Percentiles rank a stretch among this genome's conserved stretches.
phyloP scores from a whole-genome alignment of 2,113 vertebrate genomes.

The Axis porcinus region DNA sequence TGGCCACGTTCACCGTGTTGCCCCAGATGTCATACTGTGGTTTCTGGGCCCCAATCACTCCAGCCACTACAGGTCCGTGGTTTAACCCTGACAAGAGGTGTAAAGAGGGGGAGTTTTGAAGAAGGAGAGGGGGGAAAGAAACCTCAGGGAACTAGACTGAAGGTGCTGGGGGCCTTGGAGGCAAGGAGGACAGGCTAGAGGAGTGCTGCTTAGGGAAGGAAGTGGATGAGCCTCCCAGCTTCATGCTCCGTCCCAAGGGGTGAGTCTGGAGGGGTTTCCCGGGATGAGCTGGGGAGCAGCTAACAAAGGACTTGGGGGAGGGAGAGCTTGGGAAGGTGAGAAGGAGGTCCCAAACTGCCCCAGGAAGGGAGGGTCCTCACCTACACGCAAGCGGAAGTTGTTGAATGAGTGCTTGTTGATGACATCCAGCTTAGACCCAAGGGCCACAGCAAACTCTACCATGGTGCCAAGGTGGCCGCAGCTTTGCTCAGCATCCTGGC shows the following conservation, averaged over 20 bases:
- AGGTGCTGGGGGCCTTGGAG: background rate
- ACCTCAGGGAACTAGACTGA: background rate
- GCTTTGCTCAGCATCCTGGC: conserved; percentile 83
- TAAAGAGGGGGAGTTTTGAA: background rate
- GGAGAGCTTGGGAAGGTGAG: background rate
- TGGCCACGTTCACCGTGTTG: conserved; percentile 93
- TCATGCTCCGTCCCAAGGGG: background rate
- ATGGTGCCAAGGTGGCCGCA: conserved; percentile 86
- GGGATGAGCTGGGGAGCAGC: background rate
- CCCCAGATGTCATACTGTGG: conserved; percentile 96
- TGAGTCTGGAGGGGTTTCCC: background rate
- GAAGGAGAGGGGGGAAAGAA: background rate
- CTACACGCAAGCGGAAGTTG: conserved; percentile 90
- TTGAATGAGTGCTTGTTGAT: conserved; percentile 94
- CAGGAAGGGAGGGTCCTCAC: conserved; percentile 71
- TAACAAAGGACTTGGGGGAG: background rate
- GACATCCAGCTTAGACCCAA: conserved; percentile 86
- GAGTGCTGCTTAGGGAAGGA: background rate
- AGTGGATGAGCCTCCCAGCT: background rate
- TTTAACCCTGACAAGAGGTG: conserved; percentile 84
- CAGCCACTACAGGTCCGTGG: conserved; percentile 91
- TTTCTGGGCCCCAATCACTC: conserved; percentile 93
- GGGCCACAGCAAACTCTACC: conserved; percentile 90
- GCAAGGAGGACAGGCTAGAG: background rate
- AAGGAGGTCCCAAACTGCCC: background rate